A percentile compares a stretch with the other conserved stretches of the same genome.
phyloP scores from a whole-genome alignment of 2,797 vertebrate species.

The Chiloscyllium punctatum region DNA sequence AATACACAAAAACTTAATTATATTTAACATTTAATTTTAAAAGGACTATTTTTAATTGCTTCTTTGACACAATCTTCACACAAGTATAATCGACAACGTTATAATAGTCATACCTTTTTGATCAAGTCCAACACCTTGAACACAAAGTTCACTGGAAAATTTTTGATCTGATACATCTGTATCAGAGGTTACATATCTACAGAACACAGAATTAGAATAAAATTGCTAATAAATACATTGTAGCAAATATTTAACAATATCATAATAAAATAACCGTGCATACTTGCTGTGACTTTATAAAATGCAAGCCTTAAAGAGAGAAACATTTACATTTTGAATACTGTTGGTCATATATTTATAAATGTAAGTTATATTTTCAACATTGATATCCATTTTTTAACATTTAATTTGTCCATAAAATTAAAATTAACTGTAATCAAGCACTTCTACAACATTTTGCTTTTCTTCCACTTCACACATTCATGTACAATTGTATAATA shows the following conservation, averaged over 20 bases:
- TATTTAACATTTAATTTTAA: not conserved
- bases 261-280: not conserved
- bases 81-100: not conserved
- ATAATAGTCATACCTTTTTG: constrained; percentile 47
- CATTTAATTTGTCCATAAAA: not conserved
- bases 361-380: not conserved
- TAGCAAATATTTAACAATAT: not conserved
- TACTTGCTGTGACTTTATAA: not conserved
- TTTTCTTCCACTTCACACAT: not conserved
- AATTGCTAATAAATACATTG: not conserved
- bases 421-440: not conserved
- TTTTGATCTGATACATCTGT: constrained; percentile 41
- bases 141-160: constrained; percentile 43
- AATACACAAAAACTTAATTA: not conserved
- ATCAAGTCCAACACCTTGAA: constrained; percentile 55
- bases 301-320: not conserved
- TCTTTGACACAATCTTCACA: not conserved
- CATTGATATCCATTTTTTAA: not conserved
- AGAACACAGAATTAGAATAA: not conserved
- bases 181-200: not conserved
- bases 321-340: not conserved
- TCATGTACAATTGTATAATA: not conserved
- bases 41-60: not conserved
- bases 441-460: not conserved
- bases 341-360: not conserved